These are phyloP conservation scores for Protobothrops flavoviridis DNA, from an alignment of 2,113 vertebrate genomes.

Conservation along the genomic window DNA sequence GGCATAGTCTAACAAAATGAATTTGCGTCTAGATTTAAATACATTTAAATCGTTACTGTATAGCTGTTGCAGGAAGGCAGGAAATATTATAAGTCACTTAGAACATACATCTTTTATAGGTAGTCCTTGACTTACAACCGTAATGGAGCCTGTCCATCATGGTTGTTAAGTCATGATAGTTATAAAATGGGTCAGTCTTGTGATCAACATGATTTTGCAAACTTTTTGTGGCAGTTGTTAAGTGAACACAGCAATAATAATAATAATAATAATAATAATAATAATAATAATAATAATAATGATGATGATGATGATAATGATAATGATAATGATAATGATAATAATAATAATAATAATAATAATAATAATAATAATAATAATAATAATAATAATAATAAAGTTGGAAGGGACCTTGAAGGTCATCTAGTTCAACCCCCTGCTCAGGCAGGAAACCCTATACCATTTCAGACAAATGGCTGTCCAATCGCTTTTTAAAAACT, in stretches of 20 bases:
- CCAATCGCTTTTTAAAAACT: no score
- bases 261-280: no score
- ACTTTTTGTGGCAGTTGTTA: not conserved
- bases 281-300: no score
- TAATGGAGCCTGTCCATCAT: not conserved
- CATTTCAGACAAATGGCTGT: no score
- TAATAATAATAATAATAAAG: no score
- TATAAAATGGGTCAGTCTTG: not conserved
- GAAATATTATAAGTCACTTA: not conserved
- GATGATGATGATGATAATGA: no score
- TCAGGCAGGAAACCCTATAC: no score
- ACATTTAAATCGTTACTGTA: not conserved
- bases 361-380: no score
- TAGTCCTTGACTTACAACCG: not conserved
- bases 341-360: no score
- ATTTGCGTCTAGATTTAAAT: not conserved
- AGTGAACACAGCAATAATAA: not conserved
- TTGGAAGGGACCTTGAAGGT: no score
- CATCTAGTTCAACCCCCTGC: no score
- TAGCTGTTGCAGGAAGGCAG: not conserved
- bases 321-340: no score
- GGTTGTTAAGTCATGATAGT: not conserved
- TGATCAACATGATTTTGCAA: not conserved
- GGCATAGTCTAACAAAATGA: not conserved
- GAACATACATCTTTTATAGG: not conserved